Evolutionary conservation across 2,888 invertebrate genomes (phyloP).

Genomic region (Calameuta idolon): DNA sequence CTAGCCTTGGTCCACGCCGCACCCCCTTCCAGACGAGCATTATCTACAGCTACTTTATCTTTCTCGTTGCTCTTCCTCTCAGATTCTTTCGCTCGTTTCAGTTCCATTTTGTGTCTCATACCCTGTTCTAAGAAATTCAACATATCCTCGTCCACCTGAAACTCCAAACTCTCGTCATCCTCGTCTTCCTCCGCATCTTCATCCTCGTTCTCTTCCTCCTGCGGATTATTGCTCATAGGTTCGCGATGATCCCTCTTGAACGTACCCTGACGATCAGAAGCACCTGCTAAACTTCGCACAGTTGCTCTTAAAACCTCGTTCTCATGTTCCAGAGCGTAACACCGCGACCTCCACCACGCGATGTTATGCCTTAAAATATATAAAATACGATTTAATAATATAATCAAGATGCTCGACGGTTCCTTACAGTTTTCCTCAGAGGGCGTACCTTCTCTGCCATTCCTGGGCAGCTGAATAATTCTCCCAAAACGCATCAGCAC

Average conservation of each 20-base stretch:
- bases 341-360: conserved; percentile 62
- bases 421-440: neutral
- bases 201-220: conserved; percentile 14
- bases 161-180: conserved; percentile 64
- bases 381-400: neutral
- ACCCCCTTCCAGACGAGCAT: conserved; percentile 35
- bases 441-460: conserved; percentile 58
- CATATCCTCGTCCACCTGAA: conserved; percentile 75
- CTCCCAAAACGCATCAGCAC: conserved; percentile 60
- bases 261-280: neutral
- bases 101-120: conserved; percentile 69
- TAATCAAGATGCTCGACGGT: too few relatives aligned
- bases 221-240: neutral
- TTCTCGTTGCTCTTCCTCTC: conserved; percentile 27
- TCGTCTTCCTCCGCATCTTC: conserved; percentile 44
- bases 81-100: conserved; percentile 50
- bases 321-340: conserved; percentile 58
- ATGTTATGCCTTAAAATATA: conserved; percentile 53
- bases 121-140: conserved; percentile 74
- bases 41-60: conserved; percentile 21
- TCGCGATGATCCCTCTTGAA: neutral
- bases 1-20: conserved; percentile 58
- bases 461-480: conserved; percentile 59
- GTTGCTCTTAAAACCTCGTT: conserved; percentile 50
- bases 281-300: conserved; percentile 35